Conservation (phyloP, 2,113 vertebrate genomes). For the Grammomys dolichurus region DNA sequence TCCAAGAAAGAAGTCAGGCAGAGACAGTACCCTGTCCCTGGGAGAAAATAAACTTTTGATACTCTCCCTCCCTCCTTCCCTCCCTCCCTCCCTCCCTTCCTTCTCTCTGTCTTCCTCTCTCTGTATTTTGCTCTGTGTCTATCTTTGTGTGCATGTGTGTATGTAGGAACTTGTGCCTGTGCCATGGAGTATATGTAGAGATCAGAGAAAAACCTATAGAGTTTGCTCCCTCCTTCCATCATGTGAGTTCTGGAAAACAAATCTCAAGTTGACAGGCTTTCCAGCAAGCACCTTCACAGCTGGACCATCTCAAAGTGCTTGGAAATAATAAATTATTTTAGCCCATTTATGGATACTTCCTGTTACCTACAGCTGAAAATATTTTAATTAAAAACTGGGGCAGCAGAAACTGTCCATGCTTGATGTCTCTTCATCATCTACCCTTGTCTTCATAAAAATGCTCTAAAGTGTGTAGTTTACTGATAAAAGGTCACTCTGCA, state of each 20-base stretch:
- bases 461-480: conserved; percentile 42
- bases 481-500: background rate
- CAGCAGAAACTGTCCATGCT: conserved; percentile 15
- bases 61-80: background rate
- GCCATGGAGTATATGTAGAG: background rate
- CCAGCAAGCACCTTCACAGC: too few species aligned
- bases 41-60: background rate
- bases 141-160: background rate
- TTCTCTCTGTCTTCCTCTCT: background rate
- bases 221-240: too few species aligned
- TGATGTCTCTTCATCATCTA: background rate
- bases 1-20: background rate
- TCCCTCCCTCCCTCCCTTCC: background rate
- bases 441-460: conserved; percentile 14
- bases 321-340: conserved; percentile 34
- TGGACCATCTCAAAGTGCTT: background rate
- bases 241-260: background rate
- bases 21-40: background rate
- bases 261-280: background rate
- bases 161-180: background rate
- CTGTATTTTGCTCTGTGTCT: background rate
- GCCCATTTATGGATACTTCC: background rate
- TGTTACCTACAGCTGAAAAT: background rate
- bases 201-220: background rate
- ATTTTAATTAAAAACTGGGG: background rate